Evolutionary conservation across 1,140 invertebrate species (phyloP).

Genomic region (Sweltsa coloradensis): DNA sequence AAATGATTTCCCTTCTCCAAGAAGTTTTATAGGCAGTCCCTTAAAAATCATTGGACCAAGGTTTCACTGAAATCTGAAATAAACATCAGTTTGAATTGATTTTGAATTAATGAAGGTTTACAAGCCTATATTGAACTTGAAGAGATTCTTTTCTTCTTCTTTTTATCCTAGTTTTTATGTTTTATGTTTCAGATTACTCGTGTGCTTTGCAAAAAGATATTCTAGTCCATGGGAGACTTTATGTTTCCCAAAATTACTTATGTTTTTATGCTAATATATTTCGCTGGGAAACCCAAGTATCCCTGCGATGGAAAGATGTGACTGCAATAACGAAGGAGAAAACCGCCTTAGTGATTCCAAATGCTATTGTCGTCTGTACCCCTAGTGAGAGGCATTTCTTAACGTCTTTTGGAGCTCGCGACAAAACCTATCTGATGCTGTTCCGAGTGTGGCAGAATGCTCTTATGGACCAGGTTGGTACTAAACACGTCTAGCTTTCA

Average conservation of each 20-base stretch:
- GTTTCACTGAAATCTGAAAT: no score
- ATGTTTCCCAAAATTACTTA: constrained; percentile 84
- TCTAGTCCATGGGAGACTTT: constrained; percentile 80
- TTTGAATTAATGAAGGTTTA: no score
- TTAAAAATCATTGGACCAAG: no score
- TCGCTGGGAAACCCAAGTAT: constrained; percentile 77
- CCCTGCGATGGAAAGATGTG: constrained; percentile 77
- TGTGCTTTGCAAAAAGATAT: constrained; percentile 93
- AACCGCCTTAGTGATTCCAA: constrained; percentile 86
- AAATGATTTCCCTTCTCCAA: no score
- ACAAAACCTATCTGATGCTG: constrained; percentile 89
- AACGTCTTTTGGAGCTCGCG: constrained; percentile 80
- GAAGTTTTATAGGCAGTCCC: no score
- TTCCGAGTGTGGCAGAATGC: constrained; percentile 94
- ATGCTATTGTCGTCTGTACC: constrained; percentile 80
- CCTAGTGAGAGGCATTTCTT: constrained; percentile 82
- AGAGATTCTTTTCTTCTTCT: constrained; percentile 2
- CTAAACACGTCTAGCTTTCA: neutral
- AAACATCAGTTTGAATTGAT: no score
- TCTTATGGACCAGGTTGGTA: constrained; percentile 69
- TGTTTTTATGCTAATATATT: constrained; percentile 96
- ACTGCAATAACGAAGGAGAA: constrained; percentile 87
- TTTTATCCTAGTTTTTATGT: neutral
- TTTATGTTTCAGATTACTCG: constrained; percentile 67
- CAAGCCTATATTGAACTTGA: no score